Base-by-base conservation (phyloP, 2,888 invertebrate genomes). In the Pollenia angustigena region DNA sequence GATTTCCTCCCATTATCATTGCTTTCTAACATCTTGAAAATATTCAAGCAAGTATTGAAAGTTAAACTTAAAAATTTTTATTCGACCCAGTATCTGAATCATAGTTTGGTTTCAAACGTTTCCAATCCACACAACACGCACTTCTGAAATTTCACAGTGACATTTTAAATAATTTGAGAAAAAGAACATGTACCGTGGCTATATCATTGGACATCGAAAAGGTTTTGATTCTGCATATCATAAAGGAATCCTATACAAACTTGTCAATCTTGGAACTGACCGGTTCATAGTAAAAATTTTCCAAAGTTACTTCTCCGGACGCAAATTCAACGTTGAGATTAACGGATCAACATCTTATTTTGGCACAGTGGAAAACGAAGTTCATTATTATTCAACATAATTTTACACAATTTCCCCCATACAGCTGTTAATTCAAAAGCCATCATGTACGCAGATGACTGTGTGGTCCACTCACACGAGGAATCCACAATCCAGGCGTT, bases 101-200 rank as follows among this genome's bases (percentile, higher is more conserved):
- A 6, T 81, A 87, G 58, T 83, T 87, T 40, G 87, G 83, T 1
- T 87, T 87, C 12, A 56, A 71, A n/a, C 32, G 6, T 50, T 40
- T 52, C 0, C 81, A 75, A 10, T 87, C 79, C 1, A 79, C 79
- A 4, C 44, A 50, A 0, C 79, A 87, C 11, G 78, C 79, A 0
- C 78, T 85, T 1, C 50, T 85, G 1, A 85, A 88, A 68, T 66
- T 88, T 11, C 81, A 85, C 32, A 78, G 52, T n/a, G 85, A 83
- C 23, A 50, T 88, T 11, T 76, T 60, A 2, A n/a, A 11, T 0
- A 85, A 79, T 40, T 54, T 87, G 9, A 52, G 78, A 18, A 40
- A 76, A 10, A 44, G 82, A 64, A 75, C 7, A 1, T 82, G 75
- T 14, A 85, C 82, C 1, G 72, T 81, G 1, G 85, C 85, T 0